These are phyloP conservation scores for Zonitis immaculata DNA, from an alignment of 2,888 invertebrate genomes.

Conservation along the genomic window DNA sequence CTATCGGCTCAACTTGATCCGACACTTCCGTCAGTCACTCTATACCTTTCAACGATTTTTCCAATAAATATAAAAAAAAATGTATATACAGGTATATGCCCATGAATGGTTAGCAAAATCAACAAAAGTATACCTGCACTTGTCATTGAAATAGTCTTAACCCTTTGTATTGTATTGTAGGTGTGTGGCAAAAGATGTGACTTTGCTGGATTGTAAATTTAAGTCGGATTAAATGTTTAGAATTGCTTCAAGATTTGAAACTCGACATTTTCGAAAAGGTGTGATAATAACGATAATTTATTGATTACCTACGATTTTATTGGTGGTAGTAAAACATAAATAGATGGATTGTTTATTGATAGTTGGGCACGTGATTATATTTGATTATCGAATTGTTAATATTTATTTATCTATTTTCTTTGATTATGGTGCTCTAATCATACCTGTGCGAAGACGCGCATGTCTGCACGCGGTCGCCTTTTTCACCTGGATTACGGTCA, in stretches of 20 bases:
- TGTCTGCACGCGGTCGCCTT: conserved; percentile 32
- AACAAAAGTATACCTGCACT: no score
- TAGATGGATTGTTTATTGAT: no score
- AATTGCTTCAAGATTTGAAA: background rate
- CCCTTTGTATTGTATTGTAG: background rate
- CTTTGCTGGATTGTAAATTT: background rate
- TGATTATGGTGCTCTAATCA: conserved; percentile 13
- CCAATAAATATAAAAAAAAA: background rate
- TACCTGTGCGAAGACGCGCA: conserved; percentile 41
- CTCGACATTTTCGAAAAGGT: background rate
- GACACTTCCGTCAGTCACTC: conserved; percentile 24
- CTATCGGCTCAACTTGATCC: conserved; percentile 24
- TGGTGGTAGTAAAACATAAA: no score
- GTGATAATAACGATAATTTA: no score
- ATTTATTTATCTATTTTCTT: background rate
- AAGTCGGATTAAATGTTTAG: background rate
- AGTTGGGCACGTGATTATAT: no score
- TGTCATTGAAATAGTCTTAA: no score
- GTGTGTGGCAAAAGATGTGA: background rate
- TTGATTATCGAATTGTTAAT: background rate
- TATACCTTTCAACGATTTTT: background rate
- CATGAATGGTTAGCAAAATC: no score
- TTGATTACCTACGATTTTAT: no score
- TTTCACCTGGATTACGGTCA: conserved; percentile 33
- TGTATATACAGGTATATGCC: no score